These are phyloP conservation scores for Danaus melanippus DNA, from an alignment of 1,140 invertebrate species.

Conservation along the genomic window DNA sequence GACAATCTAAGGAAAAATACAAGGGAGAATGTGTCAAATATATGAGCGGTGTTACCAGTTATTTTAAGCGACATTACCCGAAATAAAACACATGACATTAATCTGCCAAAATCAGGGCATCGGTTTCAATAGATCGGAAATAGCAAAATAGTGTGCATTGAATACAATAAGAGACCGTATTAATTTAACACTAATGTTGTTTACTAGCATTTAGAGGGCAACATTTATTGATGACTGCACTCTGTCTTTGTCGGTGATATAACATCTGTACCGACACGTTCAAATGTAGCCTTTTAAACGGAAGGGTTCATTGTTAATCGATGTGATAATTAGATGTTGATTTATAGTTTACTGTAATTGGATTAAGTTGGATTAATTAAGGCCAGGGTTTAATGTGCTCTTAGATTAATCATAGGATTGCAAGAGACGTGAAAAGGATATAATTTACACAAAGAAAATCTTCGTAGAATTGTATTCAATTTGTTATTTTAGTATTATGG, in stretches of 20 bases:
- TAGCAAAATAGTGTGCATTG: slow-evolving; percentile 16
- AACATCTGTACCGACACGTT: slow-evolving; percentile 32
- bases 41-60: slow-evolving; percentile 4
- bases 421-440: too few species aligned
- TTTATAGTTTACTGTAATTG: background rate
- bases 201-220: slow-evolving; percentile 33
- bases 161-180: slow-evolving; percentile 14
- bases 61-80: slow-evolving; percentile 19
- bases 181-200: slow-evolving; percentile 28
- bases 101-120: slow-evolving; percentile 22
- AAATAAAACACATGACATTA: slow-evolving; percentile 25
- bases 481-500: too few species aligned
- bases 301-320: slow-evolving; percentile 19
- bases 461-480: too few species aligned
- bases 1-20: too few species aligned
- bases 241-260: slow-evolving; percentile 52
- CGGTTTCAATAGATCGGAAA: slow-evolving; percentile 11
- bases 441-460: too few species aligned
- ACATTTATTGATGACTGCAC: slow-evolving; percentile 56
- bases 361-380: slow-evolving; percentile 1
- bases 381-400: too few species aligned
- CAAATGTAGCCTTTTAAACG: slow-evolving; percentile 25
- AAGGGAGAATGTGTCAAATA: too few species aligned
- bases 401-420: too few species aligned
- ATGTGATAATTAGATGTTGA: slow-evolving; percentile 11